Percentiles rank a stretch among this genome's conserved stretches.
Conservation (phyloP, 2,797 vertebrate genomes). For the Crocodylus rhombifer region DNA sequence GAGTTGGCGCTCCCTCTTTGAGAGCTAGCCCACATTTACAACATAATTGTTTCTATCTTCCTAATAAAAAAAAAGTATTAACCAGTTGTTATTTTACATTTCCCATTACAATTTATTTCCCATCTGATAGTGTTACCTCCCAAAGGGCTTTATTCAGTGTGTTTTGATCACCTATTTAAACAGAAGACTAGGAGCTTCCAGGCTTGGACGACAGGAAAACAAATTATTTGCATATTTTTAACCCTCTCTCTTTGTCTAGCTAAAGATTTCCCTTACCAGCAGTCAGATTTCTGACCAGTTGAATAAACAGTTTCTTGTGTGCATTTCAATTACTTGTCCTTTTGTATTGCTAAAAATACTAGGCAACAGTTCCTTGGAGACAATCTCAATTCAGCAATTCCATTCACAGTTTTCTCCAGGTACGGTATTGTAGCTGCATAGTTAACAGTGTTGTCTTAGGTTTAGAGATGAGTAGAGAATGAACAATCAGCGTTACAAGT, state of each 20-base stretch:
- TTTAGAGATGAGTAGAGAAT: conserved; percentile 46
- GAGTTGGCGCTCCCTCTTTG: not conserved
- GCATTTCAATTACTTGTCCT: conserved; percentile 55
- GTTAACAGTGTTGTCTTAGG: conserved; percentile 39
- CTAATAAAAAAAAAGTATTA: not conserved
- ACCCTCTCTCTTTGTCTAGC: conserved; percentile 54
- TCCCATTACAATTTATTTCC: not conserved
- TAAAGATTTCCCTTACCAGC: conserved; percentile 53
- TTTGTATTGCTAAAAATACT: conserved; percentile 58
- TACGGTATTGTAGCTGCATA: conserved; percentile 42
- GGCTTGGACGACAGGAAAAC: conserved; percentile 31
- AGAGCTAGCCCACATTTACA: not conserved
- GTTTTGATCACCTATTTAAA: conserved; percentile 37
- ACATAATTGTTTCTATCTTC: not conserved
- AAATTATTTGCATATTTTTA: conserved; percentile 57
- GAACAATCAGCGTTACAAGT: conserved; percentile 53
- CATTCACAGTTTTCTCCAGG: conserved; percentile 60
- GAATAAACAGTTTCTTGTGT: conserved; percentile 46
- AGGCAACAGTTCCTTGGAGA: conserved; percentile 56
- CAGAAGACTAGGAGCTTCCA: not conserved
- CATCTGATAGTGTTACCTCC: conserved; percentile 21
- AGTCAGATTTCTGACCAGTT: conserved; percentile 54
- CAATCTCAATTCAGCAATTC: conserved; percentile 40
- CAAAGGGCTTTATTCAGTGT: conserved; percentile 32
- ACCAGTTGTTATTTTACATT: conserved; percentile 3